Conservation (phyloP, 2,797 vertebrate genomes). For the Muraenolepis orangiensis region DNA sequence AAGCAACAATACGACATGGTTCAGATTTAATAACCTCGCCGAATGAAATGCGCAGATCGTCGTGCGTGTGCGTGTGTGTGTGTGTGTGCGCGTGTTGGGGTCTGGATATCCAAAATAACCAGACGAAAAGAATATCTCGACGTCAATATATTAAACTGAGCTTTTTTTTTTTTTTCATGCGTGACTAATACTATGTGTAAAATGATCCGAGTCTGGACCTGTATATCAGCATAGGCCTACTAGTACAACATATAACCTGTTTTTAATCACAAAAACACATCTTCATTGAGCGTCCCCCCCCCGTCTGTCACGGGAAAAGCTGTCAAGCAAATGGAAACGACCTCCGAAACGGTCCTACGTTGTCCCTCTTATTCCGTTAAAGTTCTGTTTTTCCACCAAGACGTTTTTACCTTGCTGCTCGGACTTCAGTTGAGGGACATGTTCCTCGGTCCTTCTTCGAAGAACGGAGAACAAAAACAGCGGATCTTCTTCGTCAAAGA, state of each 20-base stretch:
- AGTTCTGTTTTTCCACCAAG: too few relatives aligned
- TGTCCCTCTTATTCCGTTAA: too few relatives aligned
- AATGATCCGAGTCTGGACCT: conserved; percentile 37
- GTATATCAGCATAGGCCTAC: conserved; percentile 19
- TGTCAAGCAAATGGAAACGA: too few relatives aligned
- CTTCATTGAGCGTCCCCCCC: conserved; percentile 43
- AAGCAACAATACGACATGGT: conserved; percentile 21
- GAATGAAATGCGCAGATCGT: conserved; percentile 54
- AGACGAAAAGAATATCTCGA: conserved; percentile 46
- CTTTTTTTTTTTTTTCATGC: conserved; percentile 12
- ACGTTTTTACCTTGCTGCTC: too few relatives aligned
- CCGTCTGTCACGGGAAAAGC: too few relatives aligned
- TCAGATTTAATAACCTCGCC: conserved; percentile 61
- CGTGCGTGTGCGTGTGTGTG: too few relatives aligned
- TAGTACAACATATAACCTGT: conserved; percentile 46
- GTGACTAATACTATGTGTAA: conserved; percentile 60
- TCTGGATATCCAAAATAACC: conserved; percentile 62
- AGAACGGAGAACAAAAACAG: conserved; percentile 2
- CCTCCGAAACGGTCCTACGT: too few relatives aligned
- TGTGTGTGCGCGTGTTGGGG: too few relatives aligned
- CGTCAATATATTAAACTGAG: conserved; percentile 23
- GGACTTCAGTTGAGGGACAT: too few relatives aligned
- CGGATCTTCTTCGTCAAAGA: conserved; percentile 61
- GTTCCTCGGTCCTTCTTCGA: too few relatives aligned
- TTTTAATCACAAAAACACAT: conserved; percentile 67